Base-by-base conservation (phyloP, 2,888 invertebrate species). In the Deroplatys truncata region DNA sequence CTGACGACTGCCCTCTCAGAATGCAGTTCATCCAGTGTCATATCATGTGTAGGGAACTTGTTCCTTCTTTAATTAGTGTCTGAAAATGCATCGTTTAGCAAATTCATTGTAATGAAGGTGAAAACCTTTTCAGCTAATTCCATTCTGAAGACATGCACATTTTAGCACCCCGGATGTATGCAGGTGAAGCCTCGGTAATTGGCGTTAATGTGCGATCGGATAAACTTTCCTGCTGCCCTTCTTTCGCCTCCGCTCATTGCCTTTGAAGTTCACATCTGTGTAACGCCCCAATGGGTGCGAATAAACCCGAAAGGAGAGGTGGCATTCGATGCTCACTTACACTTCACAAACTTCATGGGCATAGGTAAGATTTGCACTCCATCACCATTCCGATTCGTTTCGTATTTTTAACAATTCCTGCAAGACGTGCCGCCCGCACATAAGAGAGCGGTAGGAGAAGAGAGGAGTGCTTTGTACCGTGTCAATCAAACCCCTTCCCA, bases 371-470 rank as follows among this genome's bases (percentile, higher is more conserved):
- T 72, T 72, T 72, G 56, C 56, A 72, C 56, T 72, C 56, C 56
- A 72, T 72, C 56, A 35, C 15, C 84, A 84, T 90, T 90, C 90
- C 90, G 84, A 83, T 84, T 88, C 90, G 86, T 84, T 90, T 90
- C 86, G 84, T 82, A n/a, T 88, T 90, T 90, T 90, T 90, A 90
- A 90, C 90, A 88, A 90, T 86, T 90, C 90, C 85, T 87, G 84
- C 35, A 89, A 89, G 85, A 85, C 28, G 82, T 82, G 72, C 35
- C 28, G 28, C 25, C 49, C 43, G 28, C n/a, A 35, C 31, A 29
- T 85, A 72, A 72, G 56, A 25, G 25, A 72, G 25, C 56, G 56
- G 20, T 72, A 72, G 56, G 56, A 72, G 56, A 72, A 72, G 25
- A 72, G 56, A 72, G 56, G 56, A 25, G 56, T 72, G 20, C 25